A percentile compares a stretch with the other conserved stretches of the same genome.
These are phyloP conservation scores for Syrphus vitripennis DNA, from an alignment of 2,888 invertebrate species.

Conservation along the genomic window DNA sequence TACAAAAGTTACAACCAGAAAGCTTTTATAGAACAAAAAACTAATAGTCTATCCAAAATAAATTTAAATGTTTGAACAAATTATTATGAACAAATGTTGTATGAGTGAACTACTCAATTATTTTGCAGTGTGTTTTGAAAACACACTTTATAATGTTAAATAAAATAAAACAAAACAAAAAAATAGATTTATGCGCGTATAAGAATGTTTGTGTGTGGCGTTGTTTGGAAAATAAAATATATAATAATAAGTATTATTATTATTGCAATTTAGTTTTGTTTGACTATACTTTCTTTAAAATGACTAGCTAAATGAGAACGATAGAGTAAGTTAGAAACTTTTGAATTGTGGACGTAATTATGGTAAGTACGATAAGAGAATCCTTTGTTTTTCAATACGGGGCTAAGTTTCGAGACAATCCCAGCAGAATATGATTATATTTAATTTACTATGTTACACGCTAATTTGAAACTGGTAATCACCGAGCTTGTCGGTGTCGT, in stretches of 20 bases:
- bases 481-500: too few species aligned
- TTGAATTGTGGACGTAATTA: too few species aligned
- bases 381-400: too few species aligned
- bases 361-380: too few species aligned
- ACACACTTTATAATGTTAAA: slow-evolving; percentile 11
- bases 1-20: too few species aligned
- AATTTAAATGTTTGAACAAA: not conserved
- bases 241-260: slow-evolving; percentile 23
- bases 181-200: slow-evolving; percentile 37
- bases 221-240: slow-evolving; percentile 40
- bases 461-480: too few species aligned
- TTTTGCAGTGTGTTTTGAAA: slow-evolving; percentile 13
- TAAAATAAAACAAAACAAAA: not conserved
- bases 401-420: too few species aligned
- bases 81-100: slow-evolving; percentile 33
- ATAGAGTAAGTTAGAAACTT: too few species aligned
- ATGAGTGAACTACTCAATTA: slow-evolving; percentile 30
- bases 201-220: slow-evolving; percentile 59
- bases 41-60: slow-evolving; percentile 13
- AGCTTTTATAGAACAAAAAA: not conserved
- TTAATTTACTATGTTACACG: too few species aligned
- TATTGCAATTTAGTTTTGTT: slow-evolving; percentile 34
- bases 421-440: too few species aligned
- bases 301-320: not conserved
- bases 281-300: not conserved